Evolutionary conservation across 2,113 vertebrate genomes (phyloP).

Genomic region (Pseudorhombus dupliciocellatus): DNA sequence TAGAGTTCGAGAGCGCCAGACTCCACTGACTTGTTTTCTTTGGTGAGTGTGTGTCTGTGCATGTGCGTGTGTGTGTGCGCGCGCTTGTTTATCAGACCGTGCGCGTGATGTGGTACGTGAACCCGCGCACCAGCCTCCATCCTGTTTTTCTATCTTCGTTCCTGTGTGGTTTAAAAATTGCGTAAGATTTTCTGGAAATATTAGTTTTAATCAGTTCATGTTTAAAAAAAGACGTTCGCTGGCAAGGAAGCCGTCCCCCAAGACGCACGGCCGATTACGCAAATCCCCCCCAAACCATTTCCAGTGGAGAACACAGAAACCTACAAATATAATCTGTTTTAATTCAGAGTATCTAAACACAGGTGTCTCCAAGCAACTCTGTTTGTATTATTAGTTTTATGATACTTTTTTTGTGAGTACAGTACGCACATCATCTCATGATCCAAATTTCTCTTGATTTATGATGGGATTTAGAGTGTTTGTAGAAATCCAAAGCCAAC

Average conservation of each 20-base stretch:
- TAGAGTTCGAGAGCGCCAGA: constrained; percentile 53
- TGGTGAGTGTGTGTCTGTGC: constrained; percentile 43
- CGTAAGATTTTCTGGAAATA: constrained; percentile 32
- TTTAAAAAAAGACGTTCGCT: constrained; percentile 42
- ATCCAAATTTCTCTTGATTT: constrained; percentile 44
- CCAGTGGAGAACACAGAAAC: constrained; percentile 27
- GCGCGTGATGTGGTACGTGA: constrained; percentile 25
- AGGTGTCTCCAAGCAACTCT: constrained; percentile 57
- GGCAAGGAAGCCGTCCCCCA: constrained; percentile 29
- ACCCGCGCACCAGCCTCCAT: constrained; percentile 22
- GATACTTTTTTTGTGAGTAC: constrained; percentile 16
- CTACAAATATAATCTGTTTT: constrained; percentile 23
- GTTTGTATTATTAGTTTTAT: constrained; percentile 34
- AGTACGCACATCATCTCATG: background rate
- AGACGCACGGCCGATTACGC: constrained; percentile 16
- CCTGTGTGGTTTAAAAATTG: constrained; percentile 23
- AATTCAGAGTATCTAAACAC: constrained; percentile 26
- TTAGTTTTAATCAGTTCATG: constrained; percentile 42
- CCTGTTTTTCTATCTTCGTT: constrained; percentile 29
- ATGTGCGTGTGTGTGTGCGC: constrained; percentile 40
- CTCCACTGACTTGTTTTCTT: constrained; percentile 67
- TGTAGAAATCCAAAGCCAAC: constrained; percentile 24
- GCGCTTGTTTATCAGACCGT: constrained; percentile 24
- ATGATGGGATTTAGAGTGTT: constrained; percentile 17
- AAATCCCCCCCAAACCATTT: constrained; percentile 12